Conservation (phyloP, 2,797 vertebrate species). For the Schizopygopsis malacanthus region DNA sequence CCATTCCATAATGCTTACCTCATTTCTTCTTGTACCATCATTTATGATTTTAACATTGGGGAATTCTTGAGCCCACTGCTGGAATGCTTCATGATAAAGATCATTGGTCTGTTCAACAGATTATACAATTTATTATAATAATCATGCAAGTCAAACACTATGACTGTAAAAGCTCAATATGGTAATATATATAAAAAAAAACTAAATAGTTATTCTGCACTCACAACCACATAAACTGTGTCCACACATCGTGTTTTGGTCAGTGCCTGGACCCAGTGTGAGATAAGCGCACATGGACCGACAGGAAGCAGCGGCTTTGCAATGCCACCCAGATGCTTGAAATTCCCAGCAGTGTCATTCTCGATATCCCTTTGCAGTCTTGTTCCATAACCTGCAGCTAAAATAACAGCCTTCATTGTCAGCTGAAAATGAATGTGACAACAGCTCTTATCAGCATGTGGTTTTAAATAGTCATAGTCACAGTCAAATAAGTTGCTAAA, state of each 20-base stretch:
- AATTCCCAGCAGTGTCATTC: constrained; percentile 71
- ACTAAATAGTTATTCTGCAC: constrained; percentile 46
- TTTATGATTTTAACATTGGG: constrained; percentile 75
- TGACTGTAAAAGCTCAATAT: background rate
- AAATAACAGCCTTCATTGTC: constrained; percentile 81
- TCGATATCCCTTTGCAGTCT: constrained; percentile 78
- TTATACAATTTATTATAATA: background rate
- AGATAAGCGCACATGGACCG: constrained; percentile 70
- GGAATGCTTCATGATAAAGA: constrained; percentile 73
- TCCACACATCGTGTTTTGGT: constrained; percentile 65
- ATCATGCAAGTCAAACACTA: background rate
- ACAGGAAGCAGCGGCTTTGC: constrained; percentile 84
- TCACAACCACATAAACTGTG: constrained; percentile 78
- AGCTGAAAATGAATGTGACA: background rate
- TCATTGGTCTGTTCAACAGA: constrained; percentile 77
- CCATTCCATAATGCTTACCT: constrained; percentile 64
- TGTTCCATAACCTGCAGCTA: constrained; percentile 85
- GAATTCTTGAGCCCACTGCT: constrained; percentile 78
- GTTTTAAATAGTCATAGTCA: background rate
- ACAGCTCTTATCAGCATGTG: background rate
- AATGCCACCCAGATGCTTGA: constrained; percentile 70
- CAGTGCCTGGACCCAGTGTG: constrained; percentile 80
- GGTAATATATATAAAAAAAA: background rate
- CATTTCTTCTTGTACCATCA: constrained; percentile 79
- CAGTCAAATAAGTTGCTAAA: no score